Conservation (phyloP, 2,797 vertebrate species). For the Danionella dracula region DNA sequence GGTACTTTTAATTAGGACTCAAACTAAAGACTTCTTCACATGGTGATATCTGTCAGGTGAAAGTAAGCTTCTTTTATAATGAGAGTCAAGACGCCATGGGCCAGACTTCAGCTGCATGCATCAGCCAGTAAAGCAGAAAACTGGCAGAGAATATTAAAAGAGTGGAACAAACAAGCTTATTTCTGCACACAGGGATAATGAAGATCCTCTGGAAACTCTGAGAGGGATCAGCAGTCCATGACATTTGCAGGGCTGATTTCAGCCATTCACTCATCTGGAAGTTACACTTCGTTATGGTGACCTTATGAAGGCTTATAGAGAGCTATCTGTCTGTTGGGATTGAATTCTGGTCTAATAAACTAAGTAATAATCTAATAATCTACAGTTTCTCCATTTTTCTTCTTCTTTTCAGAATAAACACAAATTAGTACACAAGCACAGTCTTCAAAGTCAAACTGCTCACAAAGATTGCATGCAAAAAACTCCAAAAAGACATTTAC, state of each 20-base stretch:
- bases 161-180: constrained; percentile 26
- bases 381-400: too few species aligned
- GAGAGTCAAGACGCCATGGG: constrained; percentile 5
- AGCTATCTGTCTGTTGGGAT: background rate
- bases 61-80: constrained; percentile 9
- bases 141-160: constrained; percentile 18
- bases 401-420: background rate
- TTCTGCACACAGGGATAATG: background rate
- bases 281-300: background rate
- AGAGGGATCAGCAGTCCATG: constrained; percentile 27
- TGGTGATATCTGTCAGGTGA: background rate
- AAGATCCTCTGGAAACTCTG: background rate
- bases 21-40: background rate
- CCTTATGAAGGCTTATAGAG: background rate
- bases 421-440: background rate
- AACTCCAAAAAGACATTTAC: too few species aligned
- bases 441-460: background rate
- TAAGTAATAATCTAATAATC: too few species aligned
- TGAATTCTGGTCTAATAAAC: background rate
- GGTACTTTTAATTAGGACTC: too few species aligned
- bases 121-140: constrained; percentile 23
- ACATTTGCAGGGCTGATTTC: constrained; percentile 7
- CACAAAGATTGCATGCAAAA: too few species aligned
- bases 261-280: background rate
- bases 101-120: background rate